Base-by-base conservation (phyloP, 2,113 vertebrate species). In the Clarias gariepinus region DNA sequence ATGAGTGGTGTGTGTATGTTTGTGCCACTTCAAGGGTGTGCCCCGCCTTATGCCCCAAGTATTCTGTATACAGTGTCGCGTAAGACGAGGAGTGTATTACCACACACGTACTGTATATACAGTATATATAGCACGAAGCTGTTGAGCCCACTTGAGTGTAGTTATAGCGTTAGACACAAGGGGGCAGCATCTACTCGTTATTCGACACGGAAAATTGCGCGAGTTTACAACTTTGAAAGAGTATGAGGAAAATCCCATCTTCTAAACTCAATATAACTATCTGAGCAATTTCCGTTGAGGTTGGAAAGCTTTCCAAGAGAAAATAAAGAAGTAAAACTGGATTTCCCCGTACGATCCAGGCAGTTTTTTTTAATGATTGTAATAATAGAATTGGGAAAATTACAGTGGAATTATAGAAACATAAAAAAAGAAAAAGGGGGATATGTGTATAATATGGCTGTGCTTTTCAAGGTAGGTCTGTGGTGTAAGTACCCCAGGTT, bases 121-220 rank as follows among this genome's bases (percentile, higher is more conserved):
- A 36, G 33, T 36, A 36, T 36, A n/a, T 47, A 47, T 8, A 8
- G 47, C 47, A 63, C 21, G 8, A 63, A 3, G 8, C 9, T 63
- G 61, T 25, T 63, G 6, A 66, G 4, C 4, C 3, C 4, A 13
- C 64, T 21, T 23, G 21, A 13, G 23, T 81, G 74, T 78, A 71
- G 9, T 83, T 86, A 0, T 30, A 66, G 1, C 21, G 0, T 0
- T 83, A 36, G 15, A 55, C 89, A 81, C 84, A 30, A 88, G 89
- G 61, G 73, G 57, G 86, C 83, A 86, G 86, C 86, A 85, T 58
- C 2, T 16, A 13, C 85, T 74, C 36, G 30, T 4, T 57, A 71
- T 60, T 61, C 13, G 1, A 30, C n/a, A 28, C 13, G 15, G 53
- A 19, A 58, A 6, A 28, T 9, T 1, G 21, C 52, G 28, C 79